Percentiles rank a stretch among this genome's conserved stretches.
Conservation (phyloP, 92 coral and sea anemone genomes). For the Porites rus region DNA sequence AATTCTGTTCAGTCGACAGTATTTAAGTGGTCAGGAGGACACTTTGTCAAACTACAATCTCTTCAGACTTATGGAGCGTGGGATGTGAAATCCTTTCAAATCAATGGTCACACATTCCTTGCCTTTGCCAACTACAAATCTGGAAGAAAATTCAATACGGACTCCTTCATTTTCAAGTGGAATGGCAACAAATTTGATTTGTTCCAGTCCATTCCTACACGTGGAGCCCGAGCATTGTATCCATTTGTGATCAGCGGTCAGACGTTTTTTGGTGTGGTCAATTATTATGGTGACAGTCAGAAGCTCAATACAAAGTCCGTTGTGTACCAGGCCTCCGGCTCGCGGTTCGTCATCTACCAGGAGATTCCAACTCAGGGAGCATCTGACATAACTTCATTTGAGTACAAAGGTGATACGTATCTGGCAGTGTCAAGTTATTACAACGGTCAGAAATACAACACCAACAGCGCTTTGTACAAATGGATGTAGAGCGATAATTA, state of each 20-base stretch:
- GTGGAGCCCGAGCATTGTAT: background rate
- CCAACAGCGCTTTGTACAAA: background rate
- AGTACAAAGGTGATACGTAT: background rate
- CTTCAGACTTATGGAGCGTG: constrained; percentile 6
- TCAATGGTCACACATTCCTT: constrained; percentile 21
- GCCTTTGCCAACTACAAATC: constrained; percentile 10
- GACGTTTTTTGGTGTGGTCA: background rate
- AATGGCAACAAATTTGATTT: constrained; percentile 6
- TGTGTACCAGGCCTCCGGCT: constrained; percentile 11
- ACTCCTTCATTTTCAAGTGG: constrained; percentile 32
- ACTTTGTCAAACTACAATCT: constrained; percentile 23
- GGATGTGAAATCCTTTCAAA: background rate
- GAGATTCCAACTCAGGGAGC: background rate
- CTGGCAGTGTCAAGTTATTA: background rate
- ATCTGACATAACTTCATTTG: background rate
- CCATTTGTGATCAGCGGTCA: background rate
- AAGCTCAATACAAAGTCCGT: background rate
- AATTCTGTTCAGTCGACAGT: background rate
- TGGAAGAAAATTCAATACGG: constrained; percentile 19
- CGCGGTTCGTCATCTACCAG: constrained; percentile 14
- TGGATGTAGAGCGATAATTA: constrained; percentile 2
- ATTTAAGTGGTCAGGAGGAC: constrained; percentile 3
- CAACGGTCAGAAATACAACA: background rate
- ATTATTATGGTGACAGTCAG: background rate
- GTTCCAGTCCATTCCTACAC: constrained; percentile 35